phyloP scores from a whole-genome alignment of 2,113 vertebrate species.

The Sturnus vulgaris region DNA sequence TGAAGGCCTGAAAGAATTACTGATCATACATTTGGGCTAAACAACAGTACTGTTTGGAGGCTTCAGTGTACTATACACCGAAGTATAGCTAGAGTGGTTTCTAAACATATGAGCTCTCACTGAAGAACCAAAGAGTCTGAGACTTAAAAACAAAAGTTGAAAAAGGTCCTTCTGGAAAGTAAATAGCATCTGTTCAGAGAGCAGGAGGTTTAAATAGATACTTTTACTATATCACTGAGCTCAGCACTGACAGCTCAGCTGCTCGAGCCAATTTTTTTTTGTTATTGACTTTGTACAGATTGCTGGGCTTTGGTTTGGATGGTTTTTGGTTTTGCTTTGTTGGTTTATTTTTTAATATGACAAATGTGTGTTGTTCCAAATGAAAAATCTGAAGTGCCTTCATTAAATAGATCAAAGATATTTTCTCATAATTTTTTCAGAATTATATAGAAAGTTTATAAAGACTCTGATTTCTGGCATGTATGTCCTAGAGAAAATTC shows the following conservation, averaged over 20 bases:
- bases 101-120: not conserved
- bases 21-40: not conserved
- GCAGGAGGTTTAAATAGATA: not conserved
- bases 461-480: not conserved
- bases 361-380: not conserved
- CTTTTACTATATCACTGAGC: not conserved
- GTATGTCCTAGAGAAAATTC: not conserved
- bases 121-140: not conserved
- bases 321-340: not conserved
- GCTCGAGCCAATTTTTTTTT: not conserved
- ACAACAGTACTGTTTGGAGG: not conserved
- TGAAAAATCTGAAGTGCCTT: not conserved
- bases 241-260: not conserved
- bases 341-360: not conserved
- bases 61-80: not conserved
- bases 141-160: not conserved
- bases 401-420: not conserved
- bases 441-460: not conserved
- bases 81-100: not conserved
- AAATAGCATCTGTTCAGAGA: not conserved
- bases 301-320: not conserved
- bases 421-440: not conserved
- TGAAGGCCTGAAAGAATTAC: not conserved
- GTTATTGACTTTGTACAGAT: not conserved
- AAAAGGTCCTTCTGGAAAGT: not conserved